A percentile compares a stretch with the other conserved stretches of the same genome.
These are phyloP conservation scores for Poeciliopsis infans DNA, from an alignment of 2,797 vertebrate species.

Conservation along the genomic window DNA sequence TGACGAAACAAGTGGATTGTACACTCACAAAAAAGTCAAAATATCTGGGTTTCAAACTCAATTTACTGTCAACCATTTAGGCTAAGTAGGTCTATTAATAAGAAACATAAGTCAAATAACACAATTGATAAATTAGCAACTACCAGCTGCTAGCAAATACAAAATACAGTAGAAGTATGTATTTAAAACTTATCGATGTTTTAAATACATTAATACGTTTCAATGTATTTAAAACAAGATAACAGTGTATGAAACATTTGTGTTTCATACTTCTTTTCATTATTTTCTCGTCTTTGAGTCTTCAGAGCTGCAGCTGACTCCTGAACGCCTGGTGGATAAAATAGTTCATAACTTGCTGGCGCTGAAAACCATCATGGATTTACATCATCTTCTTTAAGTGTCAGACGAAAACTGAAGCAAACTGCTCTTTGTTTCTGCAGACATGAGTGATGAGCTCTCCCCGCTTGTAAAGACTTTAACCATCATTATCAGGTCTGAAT, in stretches of 20 bases:
- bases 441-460: slow-evolving; percentile 28
- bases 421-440: slow-evolving; percentile 29
- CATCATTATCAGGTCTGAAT: slow-evolving; percentile 45
- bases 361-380: background rate
- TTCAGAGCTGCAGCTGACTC: background rate
- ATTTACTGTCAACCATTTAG: background rate
- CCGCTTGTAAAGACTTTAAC: slow-evolving; percentile 44
- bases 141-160: background rate
- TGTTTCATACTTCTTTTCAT: background rate
- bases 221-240: background rate
- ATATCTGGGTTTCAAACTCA: background rate
- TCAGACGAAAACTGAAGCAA: slow-evolving; percentile 16
- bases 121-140: background rate
- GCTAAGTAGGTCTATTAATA: background rate
- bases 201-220: background rate
- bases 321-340: background rate
- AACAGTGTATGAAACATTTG: background rate
- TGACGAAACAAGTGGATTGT: background rate
- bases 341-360: background rate
- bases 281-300: background rate
- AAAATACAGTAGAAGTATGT: background rate
- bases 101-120: background rate
- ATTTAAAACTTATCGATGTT: background rate
- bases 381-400: slow-evolving; percentile 3
- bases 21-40: background rate